phyloP scores from a whole-genome alignment of 2,113 vertebrate genomes.

The Athene cunicularia region DNA sequence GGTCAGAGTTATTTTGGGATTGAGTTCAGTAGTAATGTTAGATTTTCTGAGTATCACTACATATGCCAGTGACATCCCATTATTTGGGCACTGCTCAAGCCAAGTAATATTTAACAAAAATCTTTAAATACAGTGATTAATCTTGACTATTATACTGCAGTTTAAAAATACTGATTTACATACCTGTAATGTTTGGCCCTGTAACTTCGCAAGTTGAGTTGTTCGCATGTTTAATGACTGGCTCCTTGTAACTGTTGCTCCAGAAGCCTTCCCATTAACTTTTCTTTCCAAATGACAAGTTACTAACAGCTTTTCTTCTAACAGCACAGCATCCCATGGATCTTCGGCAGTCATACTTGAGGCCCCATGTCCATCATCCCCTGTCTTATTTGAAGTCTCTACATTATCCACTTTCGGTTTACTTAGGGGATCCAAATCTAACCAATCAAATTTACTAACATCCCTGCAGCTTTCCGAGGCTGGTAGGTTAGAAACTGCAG shows the following conservation, averaged over 20 bases:
- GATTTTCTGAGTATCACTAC: not conserved
- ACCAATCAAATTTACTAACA: conserved; percentile 90
- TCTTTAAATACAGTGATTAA: not conserved
- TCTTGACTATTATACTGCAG: not conserved
- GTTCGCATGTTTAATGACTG: conserved; percentile 88
- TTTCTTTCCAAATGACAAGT: conserved; percentile 74
- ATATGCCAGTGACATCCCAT: not conserved
- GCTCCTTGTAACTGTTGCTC: conserved; percentile 85
- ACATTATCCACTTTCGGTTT: conserved; percentile 84
- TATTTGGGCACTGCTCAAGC: not conserved
- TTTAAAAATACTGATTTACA: not conserved
- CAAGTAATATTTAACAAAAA: not conserved
- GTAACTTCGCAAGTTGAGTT: conserved; percentile 72
- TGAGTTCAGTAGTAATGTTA: not conserved
- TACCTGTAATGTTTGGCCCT: conserved; percentile 85
- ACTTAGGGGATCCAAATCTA: conserved; percentile 94
- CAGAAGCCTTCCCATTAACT: conserved; percentile 80
- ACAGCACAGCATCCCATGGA: conserved; percentile 96
- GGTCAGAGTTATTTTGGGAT: not conserved
- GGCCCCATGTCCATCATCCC: conserved; percentile 26
- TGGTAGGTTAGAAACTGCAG: conserved; percentile 72
- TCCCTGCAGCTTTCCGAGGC: conserved; percentile 71
- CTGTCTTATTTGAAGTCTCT: conserved; percentile 61
- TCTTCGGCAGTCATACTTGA: conserved; percentile 78
- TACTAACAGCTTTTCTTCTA: conserved; percentile 80